Evolutionary conservation across 92 coral and sea anemone species (phyloP).

Genomic region (Umimayanthus chanpuru): DNA sequence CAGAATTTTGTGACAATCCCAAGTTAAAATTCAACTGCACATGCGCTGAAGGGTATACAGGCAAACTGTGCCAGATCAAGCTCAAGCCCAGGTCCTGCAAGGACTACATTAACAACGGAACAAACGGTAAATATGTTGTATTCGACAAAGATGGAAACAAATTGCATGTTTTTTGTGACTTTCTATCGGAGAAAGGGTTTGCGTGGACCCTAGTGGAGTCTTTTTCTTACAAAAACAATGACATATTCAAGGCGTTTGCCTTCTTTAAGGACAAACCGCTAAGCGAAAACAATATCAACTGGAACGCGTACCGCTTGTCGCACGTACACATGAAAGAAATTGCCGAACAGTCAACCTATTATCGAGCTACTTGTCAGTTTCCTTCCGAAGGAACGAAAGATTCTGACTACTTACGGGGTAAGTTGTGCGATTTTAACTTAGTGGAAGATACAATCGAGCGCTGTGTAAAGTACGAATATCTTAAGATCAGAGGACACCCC

Average conservation of each 20-base stretch:
- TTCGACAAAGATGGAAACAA: no score
- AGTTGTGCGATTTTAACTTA: not conserved
- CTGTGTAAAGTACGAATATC: constrained; percentile 31
- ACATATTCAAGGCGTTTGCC: constrained; percentile 1
- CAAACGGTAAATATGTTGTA: no score
- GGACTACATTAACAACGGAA: no score
- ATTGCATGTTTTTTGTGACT: no score
- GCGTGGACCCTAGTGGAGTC: constrained; percentile 42
- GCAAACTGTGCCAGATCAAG: constrained; percentile 47
- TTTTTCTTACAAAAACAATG: constrained; percentile 49
- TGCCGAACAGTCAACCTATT: not conserved
- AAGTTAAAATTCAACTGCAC: no score
- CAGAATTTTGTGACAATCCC: no score
- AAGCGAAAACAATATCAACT: not conserved
- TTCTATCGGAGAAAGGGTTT: no score
- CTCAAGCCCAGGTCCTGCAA: no score
- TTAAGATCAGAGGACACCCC: constrained; percentile 47
- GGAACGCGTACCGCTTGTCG: not conserved
- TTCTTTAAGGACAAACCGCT: constrained; percentile 40
- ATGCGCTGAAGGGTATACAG: constrained; percentile 21
- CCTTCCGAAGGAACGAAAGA: not conserved
- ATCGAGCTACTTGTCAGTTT: constrained; percentile 17
- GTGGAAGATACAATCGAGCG: not conserved
- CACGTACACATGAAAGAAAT: not conserved
- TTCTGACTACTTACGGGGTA: constrained; percentile 1